A percentile compares a stretch with the other conserved stretches of the same genome.
Conservation (phyloP, 2,888 invertebrate genomes). For the Glyphotaelius pellucidus region DNA sequence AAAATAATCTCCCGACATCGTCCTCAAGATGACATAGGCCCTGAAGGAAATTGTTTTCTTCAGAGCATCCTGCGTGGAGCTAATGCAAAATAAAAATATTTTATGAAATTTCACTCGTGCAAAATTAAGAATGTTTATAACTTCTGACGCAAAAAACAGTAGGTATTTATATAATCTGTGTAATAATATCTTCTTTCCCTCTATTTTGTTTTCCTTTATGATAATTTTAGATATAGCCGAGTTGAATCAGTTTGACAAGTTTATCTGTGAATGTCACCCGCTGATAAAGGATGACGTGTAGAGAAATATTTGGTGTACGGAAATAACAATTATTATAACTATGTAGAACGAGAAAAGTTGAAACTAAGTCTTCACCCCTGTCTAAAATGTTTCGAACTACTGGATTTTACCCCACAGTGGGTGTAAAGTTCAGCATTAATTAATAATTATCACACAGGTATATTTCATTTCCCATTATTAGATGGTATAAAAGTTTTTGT, state of each 20-base stretch:
- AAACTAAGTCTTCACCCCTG: not conserved
- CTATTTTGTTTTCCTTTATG: not conserved
- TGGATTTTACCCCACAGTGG: not conserved
- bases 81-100: no score
- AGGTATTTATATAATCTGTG: no score
- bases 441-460: not conserved
- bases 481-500: not conserved
- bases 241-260: not conserved
- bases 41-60: no score
- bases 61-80: no score
- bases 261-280: not conserved
- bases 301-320: not conserved
- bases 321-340: not conserved
- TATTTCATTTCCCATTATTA: not conserved
- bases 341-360: not conserved
- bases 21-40: no score
- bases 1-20: no score
- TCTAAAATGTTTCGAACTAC: not conserved
- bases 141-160: not conserved
- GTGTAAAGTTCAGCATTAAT: not conserved
- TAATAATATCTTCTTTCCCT: not conserved
- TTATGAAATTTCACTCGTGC: not conserved
- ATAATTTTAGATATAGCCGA: not conserved
- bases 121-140: not conserved
- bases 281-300: not conserved